Percentiles rank a stretch among this genome's conserved stretches.
Conservation (phyloP, 2,113 vertebrate genomes). For the Caracal caracal region DNA sequence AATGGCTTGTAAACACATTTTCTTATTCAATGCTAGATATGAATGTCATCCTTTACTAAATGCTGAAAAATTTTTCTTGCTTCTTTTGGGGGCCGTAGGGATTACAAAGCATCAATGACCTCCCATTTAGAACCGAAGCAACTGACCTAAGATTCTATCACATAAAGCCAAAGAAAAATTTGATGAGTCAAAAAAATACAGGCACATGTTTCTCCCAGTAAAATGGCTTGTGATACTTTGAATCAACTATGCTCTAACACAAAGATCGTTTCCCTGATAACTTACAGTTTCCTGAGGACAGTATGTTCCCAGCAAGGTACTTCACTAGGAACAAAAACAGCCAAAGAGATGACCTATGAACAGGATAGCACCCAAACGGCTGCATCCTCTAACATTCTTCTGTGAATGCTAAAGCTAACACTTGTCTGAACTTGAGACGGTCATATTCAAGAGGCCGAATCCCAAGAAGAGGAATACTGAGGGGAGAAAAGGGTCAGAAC, state of each 20-base stretch:
- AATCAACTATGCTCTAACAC: constrained; percentile 3
- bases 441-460: not conserved
- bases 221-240: not conserved
- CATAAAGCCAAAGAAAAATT: constrained; percentile 22
- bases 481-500: constrained; percentile 21
- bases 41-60: not conserved
- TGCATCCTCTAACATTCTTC: not conserved
- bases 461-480: not conserved
- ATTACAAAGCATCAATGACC: not conserved
- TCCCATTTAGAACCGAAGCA: constrained; percentile 2
- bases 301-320: constrained; percentile 64
- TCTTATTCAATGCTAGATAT: not conserved
- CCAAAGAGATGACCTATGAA: constrained; percentile 54
- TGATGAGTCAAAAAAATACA: not conserved
- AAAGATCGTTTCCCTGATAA: constrained; percentile 46
- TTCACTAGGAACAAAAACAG: constrained; percentile 79
- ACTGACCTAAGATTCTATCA: constrained; percentile 9
- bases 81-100: not conserved
- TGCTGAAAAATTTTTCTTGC: not conserved
- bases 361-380: constrained; percentile 52
- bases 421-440: not conserved
- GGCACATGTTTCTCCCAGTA: not conserved
- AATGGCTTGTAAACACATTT: not conserved
- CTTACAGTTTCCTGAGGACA: constrained; percentile 43
- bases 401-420: not conserved